Base-by-base conservation (phyloP, 2,797 vertebrate genomes). In the Cirrhinus mrigala region DNA sequence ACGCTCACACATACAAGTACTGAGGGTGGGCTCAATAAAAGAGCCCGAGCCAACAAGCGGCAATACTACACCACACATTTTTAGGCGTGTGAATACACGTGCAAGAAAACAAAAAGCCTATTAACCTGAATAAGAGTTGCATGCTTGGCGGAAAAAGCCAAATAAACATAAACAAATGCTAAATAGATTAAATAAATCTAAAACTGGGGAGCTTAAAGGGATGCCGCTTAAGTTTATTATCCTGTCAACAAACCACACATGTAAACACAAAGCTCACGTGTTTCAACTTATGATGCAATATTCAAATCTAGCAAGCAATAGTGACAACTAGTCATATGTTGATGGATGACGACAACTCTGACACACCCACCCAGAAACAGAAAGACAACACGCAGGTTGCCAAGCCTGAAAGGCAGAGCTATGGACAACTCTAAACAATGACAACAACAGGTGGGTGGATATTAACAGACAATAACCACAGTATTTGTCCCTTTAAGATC, bases 1-100 rank as follows among this genome's bases (percentile, higher is more conserved):
- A 76, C 62, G 73, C 71, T n/a, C n/a, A 80, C 76, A 78, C 80
- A 84, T 84, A 52, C 69, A 85, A 44, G 69, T 54, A 86, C 16
- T 7, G 15, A 71, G 18, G 4, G 64, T 70, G 79, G 33, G 64
- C 74, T 69, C 40, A 40, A 70, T 58, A 66, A 44, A 56, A 54
- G 7, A 56, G n/a, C 50, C 37, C 15, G n/a, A 56, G 3, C 33
- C 48, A 69, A 84, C n/a, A 77, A 58, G 24, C 27, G 3, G 33
- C 74, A 84, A 69, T 56, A 76, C 62, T 18, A 81, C 56, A 82
- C 7, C 18, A 52, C 69, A 87, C 37, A 15, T 66, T 60, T 73
- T 24, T 73, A 81, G 3, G 16, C 24, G 1, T 24, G 52, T 48
- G 15, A 20, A 33, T 44, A 78, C 54, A 56, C 33, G 48, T 62